Conservation (phyloP, 1,140 invertebrate species). For the silkworm (Bombyx mori) region ASM3026992v2 NC_085113.1:413501-414000, state of each 20-base stretch:
- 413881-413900: constrained; percentile 2
- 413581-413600: constrained; percentile 10
- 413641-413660: constrained; percentile 16
- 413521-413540: neutral
- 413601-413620: constrained; percentile 11
- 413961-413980: constrained; percentile 6
- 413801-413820: constrained; percentile 4
- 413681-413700: constrained; percentile 12
- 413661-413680: constrained; percentile 15
- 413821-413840: constrained; percentile 1
- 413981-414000: neutral
- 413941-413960: constrained; percentile 14
- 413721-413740: constrained; percentile 5
- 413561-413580: constrained; percentile 2
- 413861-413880: constrained; percentile 4
- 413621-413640: constrained; percentile 11
- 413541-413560: constrained; percentile 1
- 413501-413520: neutral
- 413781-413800: constrained; percentile 5
- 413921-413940: constrained; percentile 11
- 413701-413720: neutral
- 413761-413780: constrained; percentile 10
- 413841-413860: constrained; percentile 6
- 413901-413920: constrained; percentile 11
- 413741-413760: constrained; percentile 7